These are phyloP conservation scores for Drosophila atripex DNA, from an alignment of 2,888 invertebrate genomes.

Conservation along the genomic window DNA sequence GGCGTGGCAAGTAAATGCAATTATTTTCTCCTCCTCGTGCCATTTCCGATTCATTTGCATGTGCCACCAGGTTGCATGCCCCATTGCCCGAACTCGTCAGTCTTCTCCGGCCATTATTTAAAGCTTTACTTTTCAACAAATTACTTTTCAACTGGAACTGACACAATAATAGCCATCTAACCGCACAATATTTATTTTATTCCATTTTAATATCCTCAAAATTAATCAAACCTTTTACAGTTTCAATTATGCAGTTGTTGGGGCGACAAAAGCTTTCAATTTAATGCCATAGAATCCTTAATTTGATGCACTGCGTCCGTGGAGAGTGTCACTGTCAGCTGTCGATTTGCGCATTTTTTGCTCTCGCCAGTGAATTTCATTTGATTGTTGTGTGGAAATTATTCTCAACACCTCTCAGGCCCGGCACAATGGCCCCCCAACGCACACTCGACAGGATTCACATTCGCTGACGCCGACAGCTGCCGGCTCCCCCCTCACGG, in stretches of 20 bases:
- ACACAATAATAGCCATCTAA: neutral
- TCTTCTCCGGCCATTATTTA: neutral
- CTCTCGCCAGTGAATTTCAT: conserved; percentile 60
- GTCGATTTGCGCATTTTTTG: conserved; percentile 53
- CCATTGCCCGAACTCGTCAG: neutral
- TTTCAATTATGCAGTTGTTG: conserved; percentile 1
- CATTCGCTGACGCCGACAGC: conserved; percentile 60
- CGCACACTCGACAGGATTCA: conserved; percentile 51
- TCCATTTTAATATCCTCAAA: neutral
- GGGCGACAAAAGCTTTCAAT: neutral
- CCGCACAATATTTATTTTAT: neutral
- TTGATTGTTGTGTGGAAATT: conserved; percentile 69
- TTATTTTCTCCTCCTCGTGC: conserved; percentile 49
- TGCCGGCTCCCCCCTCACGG: conserved; percentile 1
- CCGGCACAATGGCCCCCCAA: conserved; percentile 19
- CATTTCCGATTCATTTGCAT: conserved; percentile 61
- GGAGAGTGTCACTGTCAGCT: conserved; percentile 50
- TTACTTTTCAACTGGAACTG: neutral
- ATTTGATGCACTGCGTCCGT: conserved; percentile 10
- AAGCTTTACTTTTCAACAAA: too few relatives aligned
- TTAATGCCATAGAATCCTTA: neutral
- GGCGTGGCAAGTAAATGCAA: conserved; percentile 61
- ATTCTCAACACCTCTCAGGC: conserved; percentile 47
- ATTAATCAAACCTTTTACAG: neutral
- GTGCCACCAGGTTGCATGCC: conserved; percentile 9